Evolutionary conservation across 2,113 vertebrate species (phyloP).

Genomic region (Campylorhamphus procurvoides): DNA sequence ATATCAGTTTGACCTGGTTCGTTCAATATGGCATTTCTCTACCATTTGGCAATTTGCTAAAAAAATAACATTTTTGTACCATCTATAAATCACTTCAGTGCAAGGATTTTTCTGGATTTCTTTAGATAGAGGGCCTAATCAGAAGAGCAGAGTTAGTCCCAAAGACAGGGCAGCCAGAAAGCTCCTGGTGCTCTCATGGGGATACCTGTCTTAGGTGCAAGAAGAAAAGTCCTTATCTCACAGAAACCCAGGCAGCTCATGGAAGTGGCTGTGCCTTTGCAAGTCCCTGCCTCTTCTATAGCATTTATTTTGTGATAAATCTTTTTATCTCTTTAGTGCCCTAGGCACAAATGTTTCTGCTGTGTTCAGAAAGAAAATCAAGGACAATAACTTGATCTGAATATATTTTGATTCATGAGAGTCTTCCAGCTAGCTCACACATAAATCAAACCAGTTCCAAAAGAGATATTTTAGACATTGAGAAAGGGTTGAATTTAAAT

Average conservation of each 20-base stretch:
- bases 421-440: not conserved
- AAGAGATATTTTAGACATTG: not conserved
- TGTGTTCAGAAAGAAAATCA: not conserved
- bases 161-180: not conserved
- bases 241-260: not conserved
- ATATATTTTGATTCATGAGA: not conserved
- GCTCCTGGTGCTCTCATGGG: no score
- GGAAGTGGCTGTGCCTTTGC: not conserved
- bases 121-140: not conserved
- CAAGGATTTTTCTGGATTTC: not conserved
- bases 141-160: not conserved
- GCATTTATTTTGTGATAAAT: not conserved
- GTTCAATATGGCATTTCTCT: not conserved
- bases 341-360: not conserved
- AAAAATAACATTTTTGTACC: not conserved
- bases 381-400: not conserved
- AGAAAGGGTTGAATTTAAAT: not conserved
- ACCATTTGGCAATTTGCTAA: not conserved
- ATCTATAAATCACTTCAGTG: not conserved
- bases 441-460: not conserved
- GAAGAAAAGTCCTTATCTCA: not conserved
- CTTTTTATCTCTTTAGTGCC: not conserved
- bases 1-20: not conserved
- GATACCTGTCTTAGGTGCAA: not conserved
- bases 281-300: not conserved